Evolutionary conservation across 1,140 invertebrate species (phyloP).

Genomic region (Euglossa dilemma): DNA sequence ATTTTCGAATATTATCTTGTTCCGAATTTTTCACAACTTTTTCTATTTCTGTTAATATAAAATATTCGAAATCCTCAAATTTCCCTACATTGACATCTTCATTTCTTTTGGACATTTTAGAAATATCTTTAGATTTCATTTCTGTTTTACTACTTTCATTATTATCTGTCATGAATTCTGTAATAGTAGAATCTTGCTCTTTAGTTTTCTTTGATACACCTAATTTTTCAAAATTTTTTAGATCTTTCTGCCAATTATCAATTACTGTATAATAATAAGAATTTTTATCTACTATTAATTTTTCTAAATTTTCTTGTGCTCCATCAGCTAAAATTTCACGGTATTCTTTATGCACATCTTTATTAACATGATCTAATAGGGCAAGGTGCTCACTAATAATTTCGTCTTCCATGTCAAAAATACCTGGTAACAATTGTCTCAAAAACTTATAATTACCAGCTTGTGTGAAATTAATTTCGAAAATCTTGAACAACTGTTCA

Average conservation of each 20-base stretch:
- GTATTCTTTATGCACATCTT: constrained; percentile 44
- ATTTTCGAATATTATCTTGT: constrained; percentile 47
- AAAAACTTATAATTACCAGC: constrained; percentile 57
- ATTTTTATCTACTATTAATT: constrained; percentile 33
- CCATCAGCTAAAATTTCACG: constrained; percentile 51
- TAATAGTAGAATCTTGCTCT: constrained; percentile 38
- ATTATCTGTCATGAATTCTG: constrained; percentile 50
- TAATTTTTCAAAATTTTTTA: constrained; percentile 38
- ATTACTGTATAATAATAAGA: constrained; percentile 53
- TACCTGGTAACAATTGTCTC: constrained; percentile 42
- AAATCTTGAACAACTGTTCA: constrained; percentile 59
- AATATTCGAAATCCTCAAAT: constrained; percentile 62
- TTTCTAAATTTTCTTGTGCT: constrained; percentile 44
- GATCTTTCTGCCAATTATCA: constrained; percentile 35
- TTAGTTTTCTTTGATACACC: constrained; percentile 43
- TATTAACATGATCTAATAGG: constrained; percentile 39
- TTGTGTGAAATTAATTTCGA: constrained; percentile 42
- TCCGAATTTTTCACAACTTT: constrained; percentile 57
- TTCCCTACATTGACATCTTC: constrained; percentile 46
- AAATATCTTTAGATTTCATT: constrained; percentile 25
- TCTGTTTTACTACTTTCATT: constrained; percentile 44
- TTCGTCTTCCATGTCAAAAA: constrained; percentile 59
- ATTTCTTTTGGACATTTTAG: constrained; percentile 37
- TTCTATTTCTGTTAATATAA: constrained; percentile 68
- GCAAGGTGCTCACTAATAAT: constrained; percentile 43